A percentile compares a stretch with the other conserved stretches of the same genome.
phyloP scores from a whole-genome alignment of 2,113 vertebrate species.

The Gymnogyps californianus region DNA sequence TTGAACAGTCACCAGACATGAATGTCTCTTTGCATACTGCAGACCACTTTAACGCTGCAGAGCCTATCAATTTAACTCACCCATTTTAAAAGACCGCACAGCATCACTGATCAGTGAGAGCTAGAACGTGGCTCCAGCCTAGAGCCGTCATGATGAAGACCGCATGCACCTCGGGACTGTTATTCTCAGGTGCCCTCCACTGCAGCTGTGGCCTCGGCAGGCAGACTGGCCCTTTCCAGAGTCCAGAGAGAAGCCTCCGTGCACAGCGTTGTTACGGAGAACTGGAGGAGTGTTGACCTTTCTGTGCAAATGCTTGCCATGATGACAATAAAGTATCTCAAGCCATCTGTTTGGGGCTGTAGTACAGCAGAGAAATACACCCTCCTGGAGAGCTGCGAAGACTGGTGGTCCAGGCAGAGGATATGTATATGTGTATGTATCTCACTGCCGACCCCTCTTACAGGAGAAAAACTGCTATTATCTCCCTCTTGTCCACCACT shows the following conservation, averaged over 20 bases:
- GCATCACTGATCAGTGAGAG: not conserved
- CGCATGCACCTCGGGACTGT: accelerated
- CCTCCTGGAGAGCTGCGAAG: not conserved
- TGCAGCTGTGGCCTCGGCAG: not conserved
- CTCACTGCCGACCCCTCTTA: not conserved
- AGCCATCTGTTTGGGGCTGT: not conserved
- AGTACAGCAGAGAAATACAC: not conserved
- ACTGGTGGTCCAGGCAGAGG: not conserved
- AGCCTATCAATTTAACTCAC: not conserved
- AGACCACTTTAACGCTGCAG: not conserved
- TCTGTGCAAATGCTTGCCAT: not conserved
- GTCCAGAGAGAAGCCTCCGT: not conserved
- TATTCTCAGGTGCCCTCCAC: not conserved
- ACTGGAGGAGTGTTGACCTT: not conserved
- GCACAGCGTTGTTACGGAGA: accelerated
- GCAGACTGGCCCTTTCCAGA: not conserved
- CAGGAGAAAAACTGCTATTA: not conserved
- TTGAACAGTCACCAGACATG: not conserved
- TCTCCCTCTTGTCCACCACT: not conserved
- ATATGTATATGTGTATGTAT: not conserved
- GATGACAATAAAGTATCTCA: not conserved
- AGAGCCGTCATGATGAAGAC: not conserved
- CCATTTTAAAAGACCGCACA: not conserved
- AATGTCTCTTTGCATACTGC: not conserved
- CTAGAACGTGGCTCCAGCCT: not conserved